Base-by-base conservation (phyloP, 2,113 vertebrate species). In the Leptobrachium ailaonicum region DNA sequence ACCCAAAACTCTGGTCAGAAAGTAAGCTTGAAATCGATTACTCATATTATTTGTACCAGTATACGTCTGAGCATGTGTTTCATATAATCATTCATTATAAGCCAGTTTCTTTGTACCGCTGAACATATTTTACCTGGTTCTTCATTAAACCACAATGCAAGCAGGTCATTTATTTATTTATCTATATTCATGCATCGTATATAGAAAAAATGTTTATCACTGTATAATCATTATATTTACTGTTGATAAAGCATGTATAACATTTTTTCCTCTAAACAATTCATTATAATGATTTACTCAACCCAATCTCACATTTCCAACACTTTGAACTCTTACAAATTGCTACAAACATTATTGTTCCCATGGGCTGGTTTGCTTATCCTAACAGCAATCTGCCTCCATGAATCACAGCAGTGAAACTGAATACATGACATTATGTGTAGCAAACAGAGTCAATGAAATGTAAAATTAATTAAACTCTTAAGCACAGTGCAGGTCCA, bases 391-490 rank as follows among this genome's bases (percentile, higher is more conserved):
- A 80, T 80, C 43, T 74, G 60, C 71, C 71, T 67, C 41, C 66
- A 73, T 73, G 64, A 80, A 74, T 80, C 71, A 67, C 71, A 80
- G 66, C 53, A 70, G 66, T 69, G 75, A 77, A 77, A 67, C 77
- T 66, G 43, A 70, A 70, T 45, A 79, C 78, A 74, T 40, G 41
- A 41, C 44, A 71, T 71, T 71, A 71, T 71, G 68, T 71, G 43
- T 32, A 71, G 63, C 71, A 67, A 73, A 80, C 68, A 74, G 71
- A 80, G 72, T 73, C 71, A 80, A 32, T 74, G 78, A 74, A 53
- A 74, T 73, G 63, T 80, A 80, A 80, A 80, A 80, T 80, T 80
- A 80, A 80, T 80, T 80, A 80, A 80, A 73, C 47, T 74, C 54
- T 73, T 80, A 73, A 67, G 63, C 66, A 74, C 78, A 80, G 11